A percentile compares a stretch with the other conserved stretches of the same genome.
Evolutionary conservation across 2,113 vertebrate genomes (phyloP).

Genomic region (Recurvirostra avosetta): DNA sequence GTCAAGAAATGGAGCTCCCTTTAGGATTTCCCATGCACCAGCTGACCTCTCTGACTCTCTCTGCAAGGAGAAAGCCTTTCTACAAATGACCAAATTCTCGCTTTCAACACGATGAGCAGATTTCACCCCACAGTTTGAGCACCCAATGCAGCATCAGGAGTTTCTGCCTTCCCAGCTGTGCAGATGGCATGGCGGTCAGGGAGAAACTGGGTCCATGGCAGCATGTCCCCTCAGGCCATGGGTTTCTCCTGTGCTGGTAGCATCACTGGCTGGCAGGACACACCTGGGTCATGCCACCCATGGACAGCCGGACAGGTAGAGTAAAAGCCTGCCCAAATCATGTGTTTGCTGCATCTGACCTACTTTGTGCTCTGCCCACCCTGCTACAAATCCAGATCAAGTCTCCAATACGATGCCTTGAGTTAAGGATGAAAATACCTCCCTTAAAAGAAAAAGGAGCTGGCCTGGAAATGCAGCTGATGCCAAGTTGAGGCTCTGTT

Average conservation of each 20-base stretch:
- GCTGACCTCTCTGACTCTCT: neutral
- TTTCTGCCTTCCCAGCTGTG: neutral
- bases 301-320: neutral
- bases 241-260: neutral
- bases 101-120: fast-evolving
- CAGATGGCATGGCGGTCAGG: neutral
- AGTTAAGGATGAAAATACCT: neutral
- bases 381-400: neutral
- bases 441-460: neutral
- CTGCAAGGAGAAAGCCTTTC: fast-evolving
- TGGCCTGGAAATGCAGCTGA: neutral
- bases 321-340: neutral
- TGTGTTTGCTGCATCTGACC: neutral
- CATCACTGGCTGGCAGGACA: neutral
- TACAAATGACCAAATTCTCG: neutral
- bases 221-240: neutral
- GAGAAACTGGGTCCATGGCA: neutral
- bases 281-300: neutral
- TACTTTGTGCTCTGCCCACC: neutral
- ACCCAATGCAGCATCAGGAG: neutral
- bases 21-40: neutral
- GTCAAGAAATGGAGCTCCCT: neutral
- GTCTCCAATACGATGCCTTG: neutral
- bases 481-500: neutral
- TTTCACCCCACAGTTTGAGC: neutral